Conservation (phyloP, 2,888 invertebrate genomes). For the Ormyrus rosae region DNA sequence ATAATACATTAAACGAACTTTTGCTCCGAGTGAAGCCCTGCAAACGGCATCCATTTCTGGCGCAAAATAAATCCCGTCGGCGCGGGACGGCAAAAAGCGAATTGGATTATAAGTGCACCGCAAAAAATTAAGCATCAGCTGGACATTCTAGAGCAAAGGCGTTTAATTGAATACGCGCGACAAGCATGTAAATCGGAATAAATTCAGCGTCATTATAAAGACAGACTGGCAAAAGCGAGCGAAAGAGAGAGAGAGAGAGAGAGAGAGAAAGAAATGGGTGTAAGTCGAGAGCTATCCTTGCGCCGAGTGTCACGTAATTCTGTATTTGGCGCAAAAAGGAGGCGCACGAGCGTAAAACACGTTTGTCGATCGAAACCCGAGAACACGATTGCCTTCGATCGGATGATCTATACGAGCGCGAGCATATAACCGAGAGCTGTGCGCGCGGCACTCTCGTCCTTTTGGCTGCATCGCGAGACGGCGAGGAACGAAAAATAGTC, state of each 20-base stretch:
- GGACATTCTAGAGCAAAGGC: constrained; percentile 23
- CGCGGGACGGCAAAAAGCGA: constrained; percentile 21
- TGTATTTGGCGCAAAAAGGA: constrained; percentile 58
- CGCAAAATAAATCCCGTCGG: background rate
- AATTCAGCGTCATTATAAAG: constrained; percentile 33
- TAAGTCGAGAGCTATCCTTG: constrained; percentile 35
- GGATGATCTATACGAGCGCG: constrained; percentile 59
- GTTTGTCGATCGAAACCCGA: constrained; percentile 66
- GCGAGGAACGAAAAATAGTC: constrained; percentile 27
- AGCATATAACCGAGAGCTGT: background rate
- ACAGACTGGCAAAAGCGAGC: background rate
- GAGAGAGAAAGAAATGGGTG: constrained; percentile 17
- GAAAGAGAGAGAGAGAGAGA: constrained; percentile 2
- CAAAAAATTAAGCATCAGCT: background rate
- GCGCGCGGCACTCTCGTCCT: constrained; percentile 11
- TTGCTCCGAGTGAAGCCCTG: no score
- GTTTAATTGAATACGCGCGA: constrained; percentile 51
- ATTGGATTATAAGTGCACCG: constrained; percentile 21
- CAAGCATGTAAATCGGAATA: constrained; percentile 32
- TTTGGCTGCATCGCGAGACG: constrained; percentile 27
- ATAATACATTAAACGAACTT: no score
- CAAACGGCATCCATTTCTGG: no score
- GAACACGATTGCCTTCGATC: constrained; percentile 69
- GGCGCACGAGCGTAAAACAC: constrained; percentile 60
- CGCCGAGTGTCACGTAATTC: constrained; percentile 54